Evolutionary conservation across 2,888 invertebrate genomes (phyloP).

Genomic region (Meta bourneti): DNA sequence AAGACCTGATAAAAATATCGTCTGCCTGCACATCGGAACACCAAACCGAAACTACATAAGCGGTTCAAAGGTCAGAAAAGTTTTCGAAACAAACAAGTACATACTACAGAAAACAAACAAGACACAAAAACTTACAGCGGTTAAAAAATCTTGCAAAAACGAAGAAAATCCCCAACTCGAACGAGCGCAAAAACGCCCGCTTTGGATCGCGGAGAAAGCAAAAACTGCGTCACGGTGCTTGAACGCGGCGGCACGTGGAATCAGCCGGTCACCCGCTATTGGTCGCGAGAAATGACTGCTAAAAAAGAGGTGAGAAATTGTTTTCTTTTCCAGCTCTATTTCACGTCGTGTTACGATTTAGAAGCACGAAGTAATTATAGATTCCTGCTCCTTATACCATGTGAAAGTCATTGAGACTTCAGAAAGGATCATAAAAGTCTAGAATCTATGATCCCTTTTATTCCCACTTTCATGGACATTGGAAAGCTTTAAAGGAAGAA

Average conservation of each 20-base stretch:
- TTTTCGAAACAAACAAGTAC: no score
- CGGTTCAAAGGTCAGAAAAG: no score
- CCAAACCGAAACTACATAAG: no score
- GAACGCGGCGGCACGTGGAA: not conserved
- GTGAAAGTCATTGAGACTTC: not conserved
- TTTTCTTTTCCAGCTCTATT: not conserved
- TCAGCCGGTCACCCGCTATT: not conserved
- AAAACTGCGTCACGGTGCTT: not conserved
- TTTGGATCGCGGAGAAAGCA: not conserved
- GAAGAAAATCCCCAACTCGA: not conserved
- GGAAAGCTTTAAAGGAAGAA: no score
- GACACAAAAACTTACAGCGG: no score
- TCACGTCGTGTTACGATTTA: not conserved
- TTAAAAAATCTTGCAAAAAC: not conserved
- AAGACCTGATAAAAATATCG: no score
- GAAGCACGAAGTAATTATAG: not conserved
- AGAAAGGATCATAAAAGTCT: not conserved
- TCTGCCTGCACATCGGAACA: no score
- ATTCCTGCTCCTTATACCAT: not conserved
- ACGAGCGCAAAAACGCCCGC: not conserved
- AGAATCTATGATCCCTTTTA: not conserved
- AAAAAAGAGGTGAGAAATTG: not conserved
- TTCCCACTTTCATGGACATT: no score
- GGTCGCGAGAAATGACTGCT: not conserved
- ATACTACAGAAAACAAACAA: no score